phyloP scores from a whole-genome alignment of 2,888 invertebrate genomes.

The Malthinus seriepunctatus region DNA sequence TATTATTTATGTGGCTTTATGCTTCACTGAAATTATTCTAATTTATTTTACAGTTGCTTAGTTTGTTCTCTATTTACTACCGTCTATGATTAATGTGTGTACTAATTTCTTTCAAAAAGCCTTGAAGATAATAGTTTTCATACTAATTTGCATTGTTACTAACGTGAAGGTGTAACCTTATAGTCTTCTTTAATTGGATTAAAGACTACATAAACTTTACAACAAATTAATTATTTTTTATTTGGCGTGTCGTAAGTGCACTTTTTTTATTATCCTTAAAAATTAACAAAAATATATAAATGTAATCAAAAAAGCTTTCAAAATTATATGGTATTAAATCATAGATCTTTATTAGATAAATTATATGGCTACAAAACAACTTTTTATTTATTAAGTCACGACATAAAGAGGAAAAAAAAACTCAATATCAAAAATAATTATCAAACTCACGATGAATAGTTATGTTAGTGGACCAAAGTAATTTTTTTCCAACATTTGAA shows the following conservation, averaged over 20 bases:
- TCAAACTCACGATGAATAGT: background rate
- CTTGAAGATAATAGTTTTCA: constrained; percentile 6
- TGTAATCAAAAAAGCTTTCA: constrained; percentile 2
- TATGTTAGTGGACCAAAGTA: too few relatives aligned
- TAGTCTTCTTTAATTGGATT: background rate
- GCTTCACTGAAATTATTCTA: constrained; percentile 3
- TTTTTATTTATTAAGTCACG: constrained; percentile 2
- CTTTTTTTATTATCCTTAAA: background rate
- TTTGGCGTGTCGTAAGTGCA: background rate
- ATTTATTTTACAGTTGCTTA: background rate
- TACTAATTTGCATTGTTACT: background rate
- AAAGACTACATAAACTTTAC: too few relatives aligned
- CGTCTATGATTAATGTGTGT: constrained; percentile 7
- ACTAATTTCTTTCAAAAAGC: constrained; percentile 6
- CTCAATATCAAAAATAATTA: constrained; percentile 4
- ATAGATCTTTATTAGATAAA: constrained; percentile 6
- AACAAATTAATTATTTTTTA: background rate
- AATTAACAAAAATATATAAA: background rate
- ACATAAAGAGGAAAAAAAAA: background rate
- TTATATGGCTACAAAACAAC: constrained; percentile 3
- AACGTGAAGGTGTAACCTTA: constrained; percentile 3
- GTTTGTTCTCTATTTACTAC: background rate
- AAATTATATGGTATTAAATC: constrained; percentile 4
- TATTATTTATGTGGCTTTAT: constrained; percentile 1
- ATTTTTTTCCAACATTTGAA: too few relatives aligned